Percentiles rank a stretch among this genome's conserved stretches.
These are phyloP conservation scores for Cataglyphis rosenhaueri DNA, from an alignment of 2,888 invertebrate genomes.

Conservation along the genomic window DNA sequence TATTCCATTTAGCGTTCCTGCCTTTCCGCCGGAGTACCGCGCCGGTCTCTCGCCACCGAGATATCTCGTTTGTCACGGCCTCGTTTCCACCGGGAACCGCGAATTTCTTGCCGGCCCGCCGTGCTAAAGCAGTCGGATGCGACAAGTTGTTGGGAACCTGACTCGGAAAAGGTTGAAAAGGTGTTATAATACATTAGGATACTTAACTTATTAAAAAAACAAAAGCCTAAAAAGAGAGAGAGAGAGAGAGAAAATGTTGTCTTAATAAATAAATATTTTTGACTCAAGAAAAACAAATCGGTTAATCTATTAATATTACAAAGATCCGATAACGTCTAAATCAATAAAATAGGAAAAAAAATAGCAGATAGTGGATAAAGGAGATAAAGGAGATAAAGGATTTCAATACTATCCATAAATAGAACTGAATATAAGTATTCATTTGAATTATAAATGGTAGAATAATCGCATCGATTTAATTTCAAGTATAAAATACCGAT, in stretches of 20 bases:
- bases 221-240: background rate
- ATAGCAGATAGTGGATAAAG: too few species aligned
- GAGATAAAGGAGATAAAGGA: background rate
- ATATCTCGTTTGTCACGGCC: slow-evolving; percentile 74
- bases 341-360: background rate
- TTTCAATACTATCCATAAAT: background rate
- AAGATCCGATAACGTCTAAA: background rate
- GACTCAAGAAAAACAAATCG: background rate
- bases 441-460: background rate
- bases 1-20: slow-evolving; percentile 77
- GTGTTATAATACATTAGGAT: slow-evolving; percentile 3
- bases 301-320: background rate
- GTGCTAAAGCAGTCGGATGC: slow-evolving; percentile 48
- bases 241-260: too few species aligned
- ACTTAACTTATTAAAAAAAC: background rate
- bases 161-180: slow-evolving; percentile 18
- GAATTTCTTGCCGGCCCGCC: slow-evolving; percentile 65
- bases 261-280: background rate
- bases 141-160: slow-evolving; percentile 62
- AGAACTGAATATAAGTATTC: background rate
- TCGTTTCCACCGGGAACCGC: slow-evolving; percentile 64
- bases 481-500: background rate
- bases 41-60: slow-evolving; percentile 66
- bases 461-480: slow-evolving; percentile 5
- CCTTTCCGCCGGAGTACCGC: slow-evolving; percentile 65